Conservation (phyloP, 2,113 vertebrate species). For the Gnathonemus echidnorhynchus region DNA sequence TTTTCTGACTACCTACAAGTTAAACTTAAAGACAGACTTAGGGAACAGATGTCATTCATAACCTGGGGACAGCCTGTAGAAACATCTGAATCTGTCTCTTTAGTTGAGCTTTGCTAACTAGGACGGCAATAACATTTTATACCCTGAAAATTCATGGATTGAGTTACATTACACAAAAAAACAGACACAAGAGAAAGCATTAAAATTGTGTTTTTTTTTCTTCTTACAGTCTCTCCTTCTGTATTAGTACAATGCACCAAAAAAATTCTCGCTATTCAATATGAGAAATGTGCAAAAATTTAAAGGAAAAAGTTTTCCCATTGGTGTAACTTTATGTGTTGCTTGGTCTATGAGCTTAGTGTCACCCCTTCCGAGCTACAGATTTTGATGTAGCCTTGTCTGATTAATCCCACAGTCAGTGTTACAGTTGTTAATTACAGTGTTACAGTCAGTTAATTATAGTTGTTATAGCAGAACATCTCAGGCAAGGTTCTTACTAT, state of each 20-base stretch:
- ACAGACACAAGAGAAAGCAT: background rate
- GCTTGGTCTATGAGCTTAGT: background rate
- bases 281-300: background rate
- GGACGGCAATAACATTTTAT: background rate
- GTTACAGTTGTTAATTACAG: background rate
- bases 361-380: background rate
- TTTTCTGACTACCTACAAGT: too few relatives aligned
- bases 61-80: too few relatives aligned
- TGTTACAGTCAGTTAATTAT: background rate
- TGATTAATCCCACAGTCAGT: background rate
- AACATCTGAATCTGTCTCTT: background rate
- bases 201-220: background rate
- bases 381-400: background rate
- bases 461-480: background rate
- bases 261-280: background rate
- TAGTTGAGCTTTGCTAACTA: background rate
- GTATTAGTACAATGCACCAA: background rate
- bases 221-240: background rate
- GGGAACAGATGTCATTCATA: too few relatives aligned
- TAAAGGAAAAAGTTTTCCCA: background rate
- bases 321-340: background rate
- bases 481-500: background rate
- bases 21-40: too few relatives aligned
- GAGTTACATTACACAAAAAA: background rate
- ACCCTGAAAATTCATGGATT: background rate